Conservation (phyloP, 2,888 invertebrate species). For the Spodoptera exigua region DNA sequence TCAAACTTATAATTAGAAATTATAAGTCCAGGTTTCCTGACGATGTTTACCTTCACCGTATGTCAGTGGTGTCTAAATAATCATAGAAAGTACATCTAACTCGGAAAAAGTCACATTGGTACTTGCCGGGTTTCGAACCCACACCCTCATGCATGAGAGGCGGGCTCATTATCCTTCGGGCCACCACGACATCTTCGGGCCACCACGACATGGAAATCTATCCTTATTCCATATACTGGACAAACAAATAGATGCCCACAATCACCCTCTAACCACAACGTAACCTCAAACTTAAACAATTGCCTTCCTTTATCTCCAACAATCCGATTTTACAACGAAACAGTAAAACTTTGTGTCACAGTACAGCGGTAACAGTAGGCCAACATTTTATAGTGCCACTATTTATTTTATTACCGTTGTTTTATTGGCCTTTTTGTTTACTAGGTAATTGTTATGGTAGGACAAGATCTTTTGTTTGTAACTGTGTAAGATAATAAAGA, state of each 20-base stretch:
- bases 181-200: too few relatives aligned
- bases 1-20: too few relatives aligned
- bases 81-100: too few relatives aligned
- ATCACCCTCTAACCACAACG: constrained; percentile 10
- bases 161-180: too few relatives aligned
- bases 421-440: constrained; percentile 17
- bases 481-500: background rate
- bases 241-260: constrained; percentile 1
- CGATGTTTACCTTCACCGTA: too few relatives aligned
- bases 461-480: background rate
- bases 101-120: too few relatives aligned
- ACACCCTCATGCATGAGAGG: too few relatives aligned
- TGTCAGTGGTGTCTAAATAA: too few relatives aligned
- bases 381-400: constrained; percentile 3
- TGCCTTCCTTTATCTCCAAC: constrained; percentile 47
- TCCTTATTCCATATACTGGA: too few relatives aligned
- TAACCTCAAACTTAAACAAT: constrained; percentile 41
- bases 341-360: constrained; percentile 53
- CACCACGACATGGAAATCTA: too few relatives aligned
- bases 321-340: constrained; percentile 58
- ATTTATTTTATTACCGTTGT: constrained; percentile 19
- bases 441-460: background rate
- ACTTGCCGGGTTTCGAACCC: too few relatives aligned
- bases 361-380: constrained; percentile 33
- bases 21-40: too few relatives aligned